Percentiles rank a stretch among this genome's conserved stretches.
Conservation (phyloP, 2,888 invertebrate species). For the Andricus curvator region DNA sequence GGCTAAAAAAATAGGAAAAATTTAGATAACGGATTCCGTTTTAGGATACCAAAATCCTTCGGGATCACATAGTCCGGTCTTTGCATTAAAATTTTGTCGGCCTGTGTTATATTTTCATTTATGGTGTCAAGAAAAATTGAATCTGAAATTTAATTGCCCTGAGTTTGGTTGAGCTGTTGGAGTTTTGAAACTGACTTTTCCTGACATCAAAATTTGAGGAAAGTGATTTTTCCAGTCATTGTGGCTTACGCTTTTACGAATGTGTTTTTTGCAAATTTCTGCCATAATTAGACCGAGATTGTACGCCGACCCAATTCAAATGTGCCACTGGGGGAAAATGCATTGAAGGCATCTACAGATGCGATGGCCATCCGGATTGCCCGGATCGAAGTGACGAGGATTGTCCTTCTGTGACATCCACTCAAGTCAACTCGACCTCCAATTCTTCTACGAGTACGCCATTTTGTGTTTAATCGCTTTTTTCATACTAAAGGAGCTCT, state of each 20-base stretch:
- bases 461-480: constrained; percentile 56
- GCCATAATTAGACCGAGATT: constrained; percentile 75
- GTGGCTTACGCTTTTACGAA: constrained; percentile 59
- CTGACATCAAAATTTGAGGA: not conserved
- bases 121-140: not conserved
- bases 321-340: constrained; percentile 80
- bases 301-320: constrained; percentile 80
- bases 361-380: constrained; percentile 81
- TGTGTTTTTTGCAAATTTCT: constrained; percentile 53
- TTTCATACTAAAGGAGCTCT: constrained; percentile 45
- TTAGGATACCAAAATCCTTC: too few species aligned
- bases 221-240: constrained; percentile 43
- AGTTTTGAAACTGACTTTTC: not conserved
- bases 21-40: too few species aligned
- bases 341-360: constrained; percentile 78
- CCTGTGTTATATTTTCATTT: not conserved
- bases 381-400: constrained; percentile 80
- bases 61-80: too few species aligned
- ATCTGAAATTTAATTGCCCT: too few species aligned
- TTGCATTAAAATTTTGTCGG: too few species aligned
- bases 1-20: too few species aligned
- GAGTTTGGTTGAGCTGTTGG: not conserved
- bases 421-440: constrained; percentile 68
- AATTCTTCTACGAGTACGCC: constrained; percentile 73
- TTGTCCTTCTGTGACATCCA: constrained; percentile 64